A percentile compares a stretch with the other conserved stretches of the same genome.
Conservation (phyloP, 2,888 invertebrate species). For the Molanna angustata region DNA sequence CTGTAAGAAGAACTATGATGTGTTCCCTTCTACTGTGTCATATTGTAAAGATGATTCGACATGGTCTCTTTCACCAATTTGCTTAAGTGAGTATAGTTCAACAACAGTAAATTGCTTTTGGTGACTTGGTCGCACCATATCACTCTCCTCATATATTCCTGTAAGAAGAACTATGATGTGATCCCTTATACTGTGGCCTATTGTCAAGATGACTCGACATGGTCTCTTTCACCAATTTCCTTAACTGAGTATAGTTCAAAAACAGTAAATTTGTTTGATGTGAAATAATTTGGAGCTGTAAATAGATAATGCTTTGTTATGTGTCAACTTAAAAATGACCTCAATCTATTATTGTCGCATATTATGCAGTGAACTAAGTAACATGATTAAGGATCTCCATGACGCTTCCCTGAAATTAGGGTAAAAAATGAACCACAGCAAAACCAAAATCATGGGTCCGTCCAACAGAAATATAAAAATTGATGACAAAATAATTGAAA, state of each 20-base stretch:
- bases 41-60: constrained; percentile 6
- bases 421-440: too few species aligned
- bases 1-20: constrained; percentile 8
- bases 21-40: background rate
- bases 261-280: background rate
- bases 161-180: constrained; percentile 4
- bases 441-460: too few species aligned
- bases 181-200: background rate
- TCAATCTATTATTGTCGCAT: too few species aligned
- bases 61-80: constrained; percentile 1
- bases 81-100: constrained; percentile 5
- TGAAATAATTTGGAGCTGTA: too few species aligned
- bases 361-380: too few species aligned
- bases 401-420: too few species aligned
- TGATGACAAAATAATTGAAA: too few species aligned
- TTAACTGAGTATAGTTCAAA: background rate
- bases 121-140: constrained; percentile 3
- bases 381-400: too few species aligned
- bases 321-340: too few species aligned
- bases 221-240: constrained; percentile 1
- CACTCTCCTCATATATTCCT: constrained; percentile 6
- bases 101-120: background rate
- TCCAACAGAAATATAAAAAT: too few species aligned
- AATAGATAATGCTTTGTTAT: too few species aligned
- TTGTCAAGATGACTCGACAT: constrained; percentile 7